Percentiles rank a stretch among this genome's conserved stretches.
phyloP scores from a whole-genome alignment of 2,113 vertebrate species.

The Prochilodus magdalenae region DNA sequence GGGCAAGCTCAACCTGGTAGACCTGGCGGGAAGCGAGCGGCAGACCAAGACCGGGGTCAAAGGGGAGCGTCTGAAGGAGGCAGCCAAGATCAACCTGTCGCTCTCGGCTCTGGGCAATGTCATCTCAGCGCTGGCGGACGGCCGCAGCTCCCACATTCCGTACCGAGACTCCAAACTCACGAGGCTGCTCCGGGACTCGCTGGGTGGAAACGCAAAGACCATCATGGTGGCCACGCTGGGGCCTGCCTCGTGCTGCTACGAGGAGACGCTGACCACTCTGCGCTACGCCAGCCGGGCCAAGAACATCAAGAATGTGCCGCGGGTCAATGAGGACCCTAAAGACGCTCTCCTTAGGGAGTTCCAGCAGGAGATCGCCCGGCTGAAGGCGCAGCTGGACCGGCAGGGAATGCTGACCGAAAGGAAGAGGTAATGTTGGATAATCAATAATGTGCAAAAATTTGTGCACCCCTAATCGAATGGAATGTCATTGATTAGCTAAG shows the following conservation, averaged over 20 bases:
- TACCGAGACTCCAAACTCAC: conserved; percentile 98
- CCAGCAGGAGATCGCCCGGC: conserved; percentile 90
- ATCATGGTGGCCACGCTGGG: conserved; percentile 97
- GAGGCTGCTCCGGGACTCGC: conserved; percentile 93
- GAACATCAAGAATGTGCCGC: conserved; percentile 97
- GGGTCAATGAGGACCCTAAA: conserved; percentile 97
- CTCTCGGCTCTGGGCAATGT: conserved; percentile 95
- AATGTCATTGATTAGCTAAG: no score
- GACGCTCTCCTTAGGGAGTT: conserved; percentile 94
- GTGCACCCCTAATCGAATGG: no score
- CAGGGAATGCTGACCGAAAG: conserved; percentile 85
- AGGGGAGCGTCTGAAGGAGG: conserved; percentile 92
- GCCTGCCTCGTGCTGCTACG: conserved; percentile 89
- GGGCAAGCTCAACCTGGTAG: conserved; percentile 95
- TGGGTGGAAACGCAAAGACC: conserved; percentile 95
- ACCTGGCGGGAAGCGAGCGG: conserved; percentile 94
- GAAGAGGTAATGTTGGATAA: conserved; percentile 60
- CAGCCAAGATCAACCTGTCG: conserved; percentile 97
- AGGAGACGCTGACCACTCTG: conserved; percentile 94
- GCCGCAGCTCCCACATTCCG: conserved; percentile 90
- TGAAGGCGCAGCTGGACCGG: conserved; percentile 93
- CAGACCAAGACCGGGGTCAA: conserved; percentile 88
- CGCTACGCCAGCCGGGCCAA: conserved; percentile 96
- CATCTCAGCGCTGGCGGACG: conserved; percentile 92
- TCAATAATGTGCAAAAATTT: no score